These are phyloP conservation scores for Drosophila kambysellisi DNA, from an alignment of 2,888 invertebrate species.

Conservation along the genomic window DNA sequence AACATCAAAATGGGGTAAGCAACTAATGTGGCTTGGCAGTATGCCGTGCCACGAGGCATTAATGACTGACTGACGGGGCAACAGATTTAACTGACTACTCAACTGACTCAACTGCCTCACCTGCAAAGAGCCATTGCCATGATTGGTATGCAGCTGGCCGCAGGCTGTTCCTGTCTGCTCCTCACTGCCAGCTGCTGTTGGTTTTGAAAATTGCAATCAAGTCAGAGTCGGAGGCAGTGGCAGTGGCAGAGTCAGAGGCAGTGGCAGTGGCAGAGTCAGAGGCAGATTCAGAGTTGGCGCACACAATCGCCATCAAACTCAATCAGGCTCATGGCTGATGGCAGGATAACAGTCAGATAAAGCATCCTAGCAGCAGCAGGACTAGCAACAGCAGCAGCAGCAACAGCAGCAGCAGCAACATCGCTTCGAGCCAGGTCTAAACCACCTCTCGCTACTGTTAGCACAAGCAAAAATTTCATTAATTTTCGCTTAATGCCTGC, in stretches of 20 bases:
- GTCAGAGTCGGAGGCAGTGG: slow-evolving; percentile 18
- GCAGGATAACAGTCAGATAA: slow-evolving; percentile 56
- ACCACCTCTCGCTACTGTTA: slow-evolving; percentile 28
- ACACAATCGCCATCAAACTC: slow-evolving; percentile 81
- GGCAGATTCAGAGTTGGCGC: slow-evolving; percentile 31
- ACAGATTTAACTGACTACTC: slow-evolving; percentile 20
- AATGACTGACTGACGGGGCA: slow-evolving; percentile 38
- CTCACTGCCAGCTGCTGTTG: slow-evolving; percentile 7
- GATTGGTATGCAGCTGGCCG: slow-evolving; percentile 71
- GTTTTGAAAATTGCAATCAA: slow-evolving; percentile 73
- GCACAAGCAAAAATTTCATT: slow-evolving; percentile 73
- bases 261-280: slow-evolving; percentile 45
- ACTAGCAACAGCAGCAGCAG: slow-evolving; percentile 17
- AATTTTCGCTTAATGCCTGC: slow-evolving; percentile 79
- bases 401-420: slow-evolving; percentile 22
- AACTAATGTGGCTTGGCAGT: slow-evolving; percentile 61
- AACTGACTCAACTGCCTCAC: slow-evolving; percentile 32
- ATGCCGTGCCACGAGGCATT: slow-evolving; percentile 27
- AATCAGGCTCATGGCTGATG: slow-evolving; percentile 73
- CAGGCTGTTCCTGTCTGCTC: slow-evolving; percentile 31
- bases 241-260: background rate
- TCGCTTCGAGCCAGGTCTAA: slow-evolving; percentile 28
- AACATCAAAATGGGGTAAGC: slow-evolving; percentile 11
- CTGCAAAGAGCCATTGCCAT: slow-evolving; percentile 41
- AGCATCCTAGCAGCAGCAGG: slow-evolving; percentile 16